Evolutionary conservation across 1,140 invertebrate species (phyloP).

Genomic region (Leptonema lineaticorne): DNA sequence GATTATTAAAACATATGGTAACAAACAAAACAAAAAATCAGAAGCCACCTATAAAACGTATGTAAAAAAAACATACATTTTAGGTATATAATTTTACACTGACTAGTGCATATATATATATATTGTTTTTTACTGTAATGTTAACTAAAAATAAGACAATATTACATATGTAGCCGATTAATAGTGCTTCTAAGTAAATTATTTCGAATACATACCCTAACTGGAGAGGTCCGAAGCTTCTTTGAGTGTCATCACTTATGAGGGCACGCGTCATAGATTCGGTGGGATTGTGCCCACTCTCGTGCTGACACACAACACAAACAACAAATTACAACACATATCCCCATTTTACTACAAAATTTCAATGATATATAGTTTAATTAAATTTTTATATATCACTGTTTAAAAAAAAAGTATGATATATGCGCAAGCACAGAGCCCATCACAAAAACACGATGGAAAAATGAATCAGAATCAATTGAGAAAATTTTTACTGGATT

Average conservation of each 20-base stretch:
- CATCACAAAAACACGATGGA: too few species aligned
- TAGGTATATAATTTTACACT: too few species aligned
- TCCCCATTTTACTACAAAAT: constrained; percentile 14
- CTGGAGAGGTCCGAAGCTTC: constrained; percentile 82
- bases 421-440: too few species aligned
- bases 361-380: background rate
- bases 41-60: too few species aligned
- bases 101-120: too few species aligned
- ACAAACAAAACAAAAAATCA: too few species aligned
- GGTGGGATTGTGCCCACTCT: constrained; percentile 84
- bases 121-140: background rate
- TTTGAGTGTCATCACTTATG: constrained; percentile 85
- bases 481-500: too few species aligned
- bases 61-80: too few species aligned
- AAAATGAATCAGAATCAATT: too few species aligned
- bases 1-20: too few species aligned
- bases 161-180: background rate
- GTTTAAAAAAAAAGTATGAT: background rate
- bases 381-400: background rate
- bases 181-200: background rate
- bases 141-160: background rate
- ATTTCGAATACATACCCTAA: constrained; percentile 77
- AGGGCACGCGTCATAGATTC: constrained; percentile 89
- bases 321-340: constrained; percentile 56
- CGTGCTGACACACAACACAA: constrained; percentile 75